phyloP scores from a whole-genome alignment of 2,113 vertebrate species.

The Scortum barcoo region DNA sequence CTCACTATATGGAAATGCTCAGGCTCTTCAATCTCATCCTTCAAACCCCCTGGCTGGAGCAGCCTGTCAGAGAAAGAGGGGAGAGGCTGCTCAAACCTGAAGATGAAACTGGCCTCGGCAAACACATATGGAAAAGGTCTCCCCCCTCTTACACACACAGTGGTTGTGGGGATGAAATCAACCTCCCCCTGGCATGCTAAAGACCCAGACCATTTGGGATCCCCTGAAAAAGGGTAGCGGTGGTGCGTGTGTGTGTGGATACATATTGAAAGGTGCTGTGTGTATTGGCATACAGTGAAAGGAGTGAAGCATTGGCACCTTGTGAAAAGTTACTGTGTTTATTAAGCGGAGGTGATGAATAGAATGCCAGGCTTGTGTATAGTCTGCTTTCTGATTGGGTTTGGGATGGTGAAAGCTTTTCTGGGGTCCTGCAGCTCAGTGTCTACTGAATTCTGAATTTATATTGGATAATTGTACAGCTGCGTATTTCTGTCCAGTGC shows the following conservation, averaged over 20 bases:
- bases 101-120: slow-evolving; percentile 58
- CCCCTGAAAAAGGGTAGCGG: neutral
- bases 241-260: slow-evolving; percentile 19
- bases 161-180: slow-evolving; percentile 31
- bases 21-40: slow-evolving; percentile 42
- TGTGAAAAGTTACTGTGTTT: slow-evolving; percentile 35
- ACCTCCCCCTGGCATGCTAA: slow-evolving; percentile 23
- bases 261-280: slow-evolving; percentile 19
- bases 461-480: neutral
- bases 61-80: slow-evolving; percentile 41
- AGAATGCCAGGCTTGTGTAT: slow-evolving; percentile 3
- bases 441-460: neutral
- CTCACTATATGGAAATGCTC: slow-evolving; percentile 64
- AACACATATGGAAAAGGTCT: slow-evolving; percentile 44
- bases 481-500: neutral
- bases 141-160: slow-evolving; percentile 28
- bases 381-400: slow-evolving; percentile 11
- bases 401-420: neutral
- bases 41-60: slow-evolving; percentile 27
- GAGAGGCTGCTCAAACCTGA: slow-evolving; percentile 40
- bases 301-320: slow-evolving; percentile 24
- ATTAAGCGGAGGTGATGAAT: slow-evolving; percentile 28
- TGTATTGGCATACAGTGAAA: slow-evolving; percentile 52
- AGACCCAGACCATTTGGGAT: slow-evolving; percentile 15
- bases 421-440: neutral